Percentiles rank a stretch among this genome's conserved stretches.
Evolutionary conservation across 2,113 vertebrate genomes (phyloP).

Genomic region (Nothoprocta perdicaria): DNA sequence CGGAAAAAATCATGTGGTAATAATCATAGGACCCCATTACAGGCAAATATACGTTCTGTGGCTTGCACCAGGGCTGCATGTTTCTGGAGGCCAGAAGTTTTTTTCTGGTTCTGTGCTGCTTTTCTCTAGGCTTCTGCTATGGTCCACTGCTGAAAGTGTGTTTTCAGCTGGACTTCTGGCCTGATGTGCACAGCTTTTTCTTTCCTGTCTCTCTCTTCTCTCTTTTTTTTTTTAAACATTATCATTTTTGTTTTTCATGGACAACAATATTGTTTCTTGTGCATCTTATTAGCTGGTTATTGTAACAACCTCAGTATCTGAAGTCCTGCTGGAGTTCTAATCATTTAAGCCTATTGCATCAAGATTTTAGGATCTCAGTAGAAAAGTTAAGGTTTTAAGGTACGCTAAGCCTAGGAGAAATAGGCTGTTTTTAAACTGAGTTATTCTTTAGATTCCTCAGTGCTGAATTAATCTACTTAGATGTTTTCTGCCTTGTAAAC

Average conservation of each 20-base stretch:
- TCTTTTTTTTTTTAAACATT: background rate
- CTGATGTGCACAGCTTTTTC: background rate
- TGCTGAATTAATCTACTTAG: background rate
- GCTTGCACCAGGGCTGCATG: background rate
- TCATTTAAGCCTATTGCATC: background rate
- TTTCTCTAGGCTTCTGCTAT: background rate
- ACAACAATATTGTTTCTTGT: background rate
- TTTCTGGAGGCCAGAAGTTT: background rate
- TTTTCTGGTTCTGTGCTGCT: fast-evolving
- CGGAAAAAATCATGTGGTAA: background rate
- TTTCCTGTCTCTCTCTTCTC: background rate
- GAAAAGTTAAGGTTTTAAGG: background rate
- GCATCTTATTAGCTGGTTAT: background rate
- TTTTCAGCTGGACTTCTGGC: background rate
- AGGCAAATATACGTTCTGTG: background rate
- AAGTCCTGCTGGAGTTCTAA: background rate
- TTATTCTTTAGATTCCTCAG: background rate
- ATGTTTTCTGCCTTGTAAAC: background rate
- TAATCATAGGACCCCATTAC: background rate
- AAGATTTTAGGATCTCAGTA: background rate
- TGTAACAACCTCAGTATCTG: background rate
- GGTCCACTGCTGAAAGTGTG: background rate
- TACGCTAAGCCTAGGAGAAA: background rate
- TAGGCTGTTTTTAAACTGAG: background rate
- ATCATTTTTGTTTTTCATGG: background rate